Percentiles rank a stretch among this genome's conserved stretches.
Evolutionary conservation across 2,113 vertebrate genomes (phyloP).

Genomic region (Dissostichus mawsoni): DNA sequence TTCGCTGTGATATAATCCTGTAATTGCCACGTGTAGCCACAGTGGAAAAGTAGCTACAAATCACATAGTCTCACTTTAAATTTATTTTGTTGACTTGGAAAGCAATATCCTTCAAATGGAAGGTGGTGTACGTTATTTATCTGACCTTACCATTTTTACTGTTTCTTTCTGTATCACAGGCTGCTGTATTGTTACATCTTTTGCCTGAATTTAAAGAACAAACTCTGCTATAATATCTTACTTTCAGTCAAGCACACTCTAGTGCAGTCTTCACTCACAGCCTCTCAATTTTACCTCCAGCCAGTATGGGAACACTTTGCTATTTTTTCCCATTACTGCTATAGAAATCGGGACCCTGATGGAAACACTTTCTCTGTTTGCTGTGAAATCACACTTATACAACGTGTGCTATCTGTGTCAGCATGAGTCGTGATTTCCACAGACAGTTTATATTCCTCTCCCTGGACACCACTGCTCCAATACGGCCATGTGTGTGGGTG

Average conservation of each 20-base stretch:
- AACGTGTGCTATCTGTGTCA: slow-evolving; percentile 18
- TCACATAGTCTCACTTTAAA: background rate
- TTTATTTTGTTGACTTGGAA: background rate
- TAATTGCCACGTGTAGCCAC: background rate
- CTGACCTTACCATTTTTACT: background rate
- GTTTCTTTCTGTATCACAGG: background rate
- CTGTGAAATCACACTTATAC: slow-evolving; percentile 50
- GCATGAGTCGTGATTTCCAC: slow-evolving; percentile 20
- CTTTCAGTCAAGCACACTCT: background rate
- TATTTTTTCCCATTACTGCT: slow-evolving; percentile 3
- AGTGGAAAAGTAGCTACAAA: background rate
- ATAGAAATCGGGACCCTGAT: slow-evolving; percentile 20
- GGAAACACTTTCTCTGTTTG: slow-evolving; percentile 33
- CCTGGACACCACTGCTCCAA: background rate
- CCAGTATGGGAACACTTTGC: slow-evolving; percentile 7
- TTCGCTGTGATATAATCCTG: background rate
- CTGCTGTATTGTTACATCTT: background rate
- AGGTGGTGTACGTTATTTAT: background rate
- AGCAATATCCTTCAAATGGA: background rate
- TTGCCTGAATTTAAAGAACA: background rate
- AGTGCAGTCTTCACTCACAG: background rate
- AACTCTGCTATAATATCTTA: background rate
- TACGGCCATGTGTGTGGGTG: slow-evolving; percentile 2
- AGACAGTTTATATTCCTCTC: background rate
- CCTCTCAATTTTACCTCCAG: background rate